Percentiles rank a stretch among this genome's conserved stretches.
phyloP scores from a whole-genome alignment of 2,113 vertebrate species.

The Sakesphorus luctuosus region DNA sequence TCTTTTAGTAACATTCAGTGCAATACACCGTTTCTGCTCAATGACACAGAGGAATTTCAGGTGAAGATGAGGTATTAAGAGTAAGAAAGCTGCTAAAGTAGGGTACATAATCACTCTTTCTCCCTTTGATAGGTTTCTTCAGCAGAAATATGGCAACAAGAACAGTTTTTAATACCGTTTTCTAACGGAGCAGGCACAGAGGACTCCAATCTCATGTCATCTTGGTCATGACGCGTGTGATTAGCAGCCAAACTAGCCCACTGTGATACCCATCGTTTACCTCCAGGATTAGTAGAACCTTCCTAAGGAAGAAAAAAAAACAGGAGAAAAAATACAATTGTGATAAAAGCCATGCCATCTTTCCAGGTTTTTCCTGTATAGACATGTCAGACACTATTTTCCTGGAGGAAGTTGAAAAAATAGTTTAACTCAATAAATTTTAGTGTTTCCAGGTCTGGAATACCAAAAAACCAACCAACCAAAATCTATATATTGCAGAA shows the following conservation, averaged over 20 bases:
- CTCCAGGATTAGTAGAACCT: conserved; percentile 80
- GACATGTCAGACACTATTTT: neutral
- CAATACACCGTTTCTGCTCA: neutral
- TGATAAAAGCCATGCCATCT: neutral
- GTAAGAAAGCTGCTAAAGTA: neutral
- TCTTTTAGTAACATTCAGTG: neutral
- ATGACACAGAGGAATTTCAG: neutral
- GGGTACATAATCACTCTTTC: neutral
- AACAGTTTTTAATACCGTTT: conserved; percentile 79
- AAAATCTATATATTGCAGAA: neutral
- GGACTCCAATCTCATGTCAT: conserved; percentile 85
- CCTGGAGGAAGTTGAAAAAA: neutral
- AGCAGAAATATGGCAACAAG: neutral
- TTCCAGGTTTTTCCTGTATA: neutral
- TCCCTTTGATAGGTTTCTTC: neutral
- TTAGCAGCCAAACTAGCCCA: conserved; percentile 96
- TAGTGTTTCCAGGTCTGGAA: neutral
- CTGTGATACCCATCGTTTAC: conserved; percentile 93
- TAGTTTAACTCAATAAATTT: neutral
- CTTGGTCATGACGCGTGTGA: conserved; percentile 91
- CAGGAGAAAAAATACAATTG: neutral
- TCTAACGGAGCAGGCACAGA: conserved; percentile 82
- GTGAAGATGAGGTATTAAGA: neutral
- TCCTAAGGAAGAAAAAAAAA: conserved; percentile 65
- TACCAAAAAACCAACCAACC: neutral